These are phyloP conservation scores for Peromyscus leucopus DNA, from an alignment of 2,113 vertebrate species.

Conservation along the genomic window DNA sequence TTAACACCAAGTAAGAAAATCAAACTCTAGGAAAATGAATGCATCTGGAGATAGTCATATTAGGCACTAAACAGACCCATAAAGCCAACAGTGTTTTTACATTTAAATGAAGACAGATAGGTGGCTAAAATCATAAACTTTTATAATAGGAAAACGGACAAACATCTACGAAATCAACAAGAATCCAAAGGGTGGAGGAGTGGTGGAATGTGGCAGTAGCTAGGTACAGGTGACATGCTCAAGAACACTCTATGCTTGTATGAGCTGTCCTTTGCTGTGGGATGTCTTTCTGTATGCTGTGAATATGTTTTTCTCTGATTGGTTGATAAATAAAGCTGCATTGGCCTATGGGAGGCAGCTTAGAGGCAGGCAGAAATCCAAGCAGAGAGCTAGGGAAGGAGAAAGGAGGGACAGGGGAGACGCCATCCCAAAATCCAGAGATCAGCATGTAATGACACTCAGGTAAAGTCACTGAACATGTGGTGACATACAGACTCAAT, in stretches of 20 bases:
- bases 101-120: neutral
- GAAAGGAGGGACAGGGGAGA: no score
- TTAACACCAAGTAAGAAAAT: neutral
- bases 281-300: no score
- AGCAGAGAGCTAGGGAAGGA: no score
- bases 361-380: no score
- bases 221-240: neutral
- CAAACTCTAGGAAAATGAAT: neutral
- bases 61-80: neutral
- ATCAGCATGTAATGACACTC: no score
- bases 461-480: no score
- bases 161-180: neutral
- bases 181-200: no score
- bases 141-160: neutral
- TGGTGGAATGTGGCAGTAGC: fast-evolving
- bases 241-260: neutral
- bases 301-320: no score
- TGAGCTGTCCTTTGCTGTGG: neutral
- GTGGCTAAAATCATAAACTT: neutral
- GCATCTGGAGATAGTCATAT: neutral
- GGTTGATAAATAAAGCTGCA: no score
- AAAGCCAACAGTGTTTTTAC: neutral
- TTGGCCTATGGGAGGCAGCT: no score
- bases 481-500: no score
- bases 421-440: no score